phyloP scores from a whole-genome alignment of 2,797 vertebrate species.

The Hemitrygon akajei region DNA sequence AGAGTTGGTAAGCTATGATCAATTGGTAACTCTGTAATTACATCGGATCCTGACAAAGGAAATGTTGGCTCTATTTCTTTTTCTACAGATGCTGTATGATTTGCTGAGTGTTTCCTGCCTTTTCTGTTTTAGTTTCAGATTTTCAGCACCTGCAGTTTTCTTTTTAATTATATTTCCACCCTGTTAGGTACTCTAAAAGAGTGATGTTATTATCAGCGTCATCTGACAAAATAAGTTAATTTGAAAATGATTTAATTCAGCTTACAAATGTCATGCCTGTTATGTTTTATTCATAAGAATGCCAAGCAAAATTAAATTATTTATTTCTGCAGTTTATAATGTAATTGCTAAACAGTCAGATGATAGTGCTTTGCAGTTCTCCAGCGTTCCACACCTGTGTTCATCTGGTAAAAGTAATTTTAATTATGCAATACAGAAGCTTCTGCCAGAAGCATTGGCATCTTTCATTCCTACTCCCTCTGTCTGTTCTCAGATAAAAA shows the following conservation, averaged over 20 bases:
- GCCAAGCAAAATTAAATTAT: neutral
- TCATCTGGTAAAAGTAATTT: neutral
- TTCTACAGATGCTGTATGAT: too few relatives aligned
- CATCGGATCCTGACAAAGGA: neutral
- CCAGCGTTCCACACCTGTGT: neutral
- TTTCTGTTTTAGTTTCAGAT: too few relatives aligned
- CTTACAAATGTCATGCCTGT: neutral
- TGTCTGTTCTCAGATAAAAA: neutral
- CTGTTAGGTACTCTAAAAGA: neutral
- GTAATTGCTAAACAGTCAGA: neutral
- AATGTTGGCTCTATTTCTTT: too few relatives aligned
- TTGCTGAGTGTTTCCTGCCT: too few relatives aligned
- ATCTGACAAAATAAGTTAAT: neutral
- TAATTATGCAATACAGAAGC: neutral
- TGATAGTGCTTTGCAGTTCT: neutral
- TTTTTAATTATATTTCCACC: too few relatives aligned
- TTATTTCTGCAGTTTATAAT: neutral
- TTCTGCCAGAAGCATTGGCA: neutral
- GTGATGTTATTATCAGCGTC: neutral
- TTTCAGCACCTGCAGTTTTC: too few relatives aligned
- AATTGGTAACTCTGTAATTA: neutral
- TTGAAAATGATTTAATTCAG: neutral
- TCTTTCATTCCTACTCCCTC: neutral
- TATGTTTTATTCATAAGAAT: conserved; percentile 4
- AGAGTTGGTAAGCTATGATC: neutral